Evolutionary conservation across 2,888 invertebrate genomes (phyloP), one percentile per base, ranked within the genome.

Genomic region (Hybos culiciformis): DNA sequence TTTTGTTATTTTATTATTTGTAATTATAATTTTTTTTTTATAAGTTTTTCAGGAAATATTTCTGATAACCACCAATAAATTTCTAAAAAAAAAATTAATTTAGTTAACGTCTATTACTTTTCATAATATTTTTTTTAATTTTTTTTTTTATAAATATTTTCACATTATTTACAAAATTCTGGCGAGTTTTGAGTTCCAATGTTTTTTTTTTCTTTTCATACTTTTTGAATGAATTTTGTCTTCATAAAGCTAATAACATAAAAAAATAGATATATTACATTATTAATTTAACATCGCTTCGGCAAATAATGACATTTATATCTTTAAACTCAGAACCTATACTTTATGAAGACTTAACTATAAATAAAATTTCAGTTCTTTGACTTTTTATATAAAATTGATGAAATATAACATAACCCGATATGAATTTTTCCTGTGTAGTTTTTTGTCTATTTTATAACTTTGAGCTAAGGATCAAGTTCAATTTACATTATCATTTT

Each of bases 121-220:
- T 2, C 4, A 19, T 19, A 18, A 15, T 18, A 17, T 33, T 33
- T 17, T 15, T 33, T 17, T 33, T 18, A 21, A 21, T 36, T 19
- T 19, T 34, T 34, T 17, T 17, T 17, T 33, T 18, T 36, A 20
- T 36, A 20, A 12, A 20, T 36, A 14, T 8, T 36, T 36, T 36
- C 21, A n/a, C 8, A 12, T 33, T 33, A 9, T 17, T 34, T 19
- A 18, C 12, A 34, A 14, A 32, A 32, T 9, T 21, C 20, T 21
- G 36, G 36, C 36, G 36, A 36, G 36, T 36, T 36, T 36, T 36
- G 36, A 36, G 36, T 36, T 36, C 36, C 36, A 36, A 36, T 36
- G 19, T 36, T 12, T 6, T 34, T 34, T 34, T 11, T 19, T 19
- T 9, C n/a, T n/a, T 36, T 36, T 36, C 21, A 20, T 21, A n/a